Evolutionary conservation across 2,113 vertebrate genomes (phyloP).

Genomic region (Spheniscus mendiculus): DNA sequence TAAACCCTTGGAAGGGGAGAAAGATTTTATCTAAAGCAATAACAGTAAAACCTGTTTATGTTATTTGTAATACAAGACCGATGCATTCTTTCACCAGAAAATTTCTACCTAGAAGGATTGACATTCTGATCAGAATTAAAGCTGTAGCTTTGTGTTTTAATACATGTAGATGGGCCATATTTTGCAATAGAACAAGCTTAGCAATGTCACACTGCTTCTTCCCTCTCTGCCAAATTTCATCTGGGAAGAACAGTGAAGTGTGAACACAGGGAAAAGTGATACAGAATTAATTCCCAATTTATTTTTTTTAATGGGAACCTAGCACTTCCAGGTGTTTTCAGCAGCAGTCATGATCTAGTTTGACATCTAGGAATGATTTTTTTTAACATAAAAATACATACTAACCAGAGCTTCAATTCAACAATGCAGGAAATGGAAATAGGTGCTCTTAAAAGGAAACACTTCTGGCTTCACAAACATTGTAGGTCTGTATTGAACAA

Average conservation of each 20-base stretch:
- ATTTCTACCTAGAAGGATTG: neutral
- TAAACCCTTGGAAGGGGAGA: constrained; percentile 4
- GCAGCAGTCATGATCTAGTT: neutral
- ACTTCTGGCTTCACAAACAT: neutral
- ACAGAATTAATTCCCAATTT: neutral
- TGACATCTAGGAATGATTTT: neutral
- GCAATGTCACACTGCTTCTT: neutral
- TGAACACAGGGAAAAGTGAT: neutral
- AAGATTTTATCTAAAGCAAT: neutral
- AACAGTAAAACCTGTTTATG: constrained; percentile 3
- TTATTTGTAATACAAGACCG: neutral
- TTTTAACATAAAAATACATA: neutral
- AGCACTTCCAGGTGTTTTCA: neutral
- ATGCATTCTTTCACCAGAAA: neutral
- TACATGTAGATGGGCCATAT: neutral
- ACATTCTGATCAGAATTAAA: neutral
- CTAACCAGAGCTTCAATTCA: neutral
- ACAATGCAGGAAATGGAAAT: neutral
- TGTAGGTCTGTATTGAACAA: neutral
- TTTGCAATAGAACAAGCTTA: neutral
- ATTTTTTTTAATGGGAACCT: neutral
- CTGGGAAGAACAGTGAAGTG: neutral
- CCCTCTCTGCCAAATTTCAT: neutral
- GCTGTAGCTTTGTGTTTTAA: neutral
- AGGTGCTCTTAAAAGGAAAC: neutral